phyloP scores from a whole-genome alignment of 2,888 invertebrate genomes.

The Ormyrus pomaceus region DNA sequence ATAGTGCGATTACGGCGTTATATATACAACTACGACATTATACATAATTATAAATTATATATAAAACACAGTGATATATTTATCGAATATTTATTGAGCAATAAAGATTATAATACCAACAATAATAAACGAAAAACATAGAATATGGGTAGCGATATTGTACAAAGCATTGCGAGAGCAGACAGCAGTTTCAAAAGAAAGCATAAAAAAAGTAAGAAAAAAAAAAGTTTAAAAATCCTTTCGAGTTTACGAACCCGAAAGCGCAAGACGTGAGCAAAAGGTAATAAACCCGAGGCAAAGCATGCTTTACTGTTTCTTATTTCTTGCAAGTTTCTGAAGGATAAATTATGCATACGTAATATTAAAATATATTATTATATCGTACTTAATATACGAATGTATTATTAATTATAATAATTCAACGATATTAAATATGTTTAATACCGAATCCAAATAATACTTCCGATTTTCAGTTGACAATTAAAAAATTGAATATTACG shows the following conservation, averaged over 20 bases:
- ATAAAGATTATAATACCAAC: constrained; percentile 62
- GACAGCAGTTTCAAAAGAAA: constrained; percentile 53
- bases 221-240: constrained; percentile 43
- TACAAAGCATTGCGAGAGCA: constrained; percentile 69
- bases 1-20: constrained; percentile 62
- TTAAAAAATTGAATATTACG: too few relatives aligned
- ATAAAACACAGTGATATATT: constrained; percentile 73
- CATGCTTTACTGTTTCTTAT: constrained; percentile 32
- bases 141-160: constrained; percentile 69
- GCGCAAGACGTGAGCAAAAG: constrained; percentile 50
- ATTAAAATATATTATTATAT: too few relatives aligned
- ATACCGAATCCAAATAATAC: too few relatives aligned
- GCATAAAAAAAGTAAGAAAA: constrained; percentile 53
- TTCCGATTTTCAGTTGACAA: too few relatives aligned
- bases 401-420: too few relatives aligned
- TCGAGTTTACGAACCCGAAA: constrained; percentile 16
- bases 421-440: too few relatives aligned
- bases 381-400: too few relatives aligned
- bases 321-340: constrained; percentile 45
- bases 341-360: constrained; percentile 48
- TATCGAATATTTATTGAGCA: constrained; percentile 74
- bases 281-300: constrained; percentile 30
- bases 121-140: constrained; percentile 44
- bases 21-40: constrained; percentile 63
- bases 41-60: constrained; percentile 66